These are phyloP conservation scores for Sphyrna mokarran DNA, from an alignment of 2,113 vertebrate genomes.

Conservation along the genomic window DNA sequence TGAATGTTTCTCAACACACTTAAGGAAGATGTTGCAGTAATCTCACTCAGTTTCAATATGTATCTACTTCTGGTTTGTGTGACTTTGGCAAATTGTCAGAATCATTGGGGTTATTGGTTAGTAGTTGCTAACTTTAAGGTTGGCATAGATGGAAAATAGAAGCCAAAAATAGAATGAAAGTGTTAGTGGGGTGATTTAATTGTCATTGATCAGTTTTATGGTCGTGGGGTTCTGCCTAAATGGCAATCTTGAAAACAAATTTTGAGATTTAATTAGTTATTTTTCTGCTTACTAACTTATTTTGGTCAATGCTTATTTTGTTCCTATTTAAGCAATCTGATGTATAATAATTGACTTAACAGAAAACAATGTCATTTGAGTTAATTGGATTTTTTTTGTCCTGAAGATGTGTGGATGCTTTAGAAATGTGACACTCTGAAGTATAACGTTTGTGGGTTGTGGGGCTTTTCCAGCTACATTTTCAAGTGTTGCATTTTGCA, in stretches of 20 bases:
- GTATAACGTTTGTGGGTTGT: not conserved
- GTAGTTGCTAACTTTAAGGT: not conserved
- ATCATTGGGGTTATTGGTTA: not conserved
- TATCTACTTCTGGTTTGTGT: not conserved
- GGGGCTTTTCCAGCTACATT: not conserved
- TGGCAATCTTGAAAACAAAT: not conserved
- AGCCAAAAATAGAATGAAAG: not conserved
- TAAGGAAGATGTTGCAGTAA: too few species aligned
- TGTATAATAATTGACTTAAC: not conserved
- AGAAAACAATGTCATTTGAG: not conserved
- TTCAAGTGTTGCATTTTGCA: not conserved
- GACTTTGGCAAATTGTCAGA: not conserved
- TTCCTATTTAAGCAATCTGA: not conserved
- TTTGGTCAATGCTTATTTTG: not conserved
- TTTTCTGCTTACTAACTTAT: not conserved
- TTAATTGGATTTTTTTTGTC: not conserved
- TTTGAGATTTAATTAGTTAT: not conserved
- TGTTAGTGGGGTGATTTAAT: not conserved
- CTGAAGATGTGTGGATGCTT: not conserved
- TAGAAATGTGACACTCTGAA: not conserved
- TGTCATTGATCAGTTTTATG: not conserved
- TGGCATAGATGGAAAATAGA: not conserved
- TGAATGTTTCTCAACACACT: not conserved
- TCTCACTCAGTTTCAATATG: not conserved
- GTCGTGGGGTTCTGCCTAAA: not conserved